Percentiles rank a stretch among this genome's conserved stretches.
Evolutionary conservation across 1,140 invertebrate species (phyloP).

Genomic region (Bursaphelenchus mucronatus): DNA sequence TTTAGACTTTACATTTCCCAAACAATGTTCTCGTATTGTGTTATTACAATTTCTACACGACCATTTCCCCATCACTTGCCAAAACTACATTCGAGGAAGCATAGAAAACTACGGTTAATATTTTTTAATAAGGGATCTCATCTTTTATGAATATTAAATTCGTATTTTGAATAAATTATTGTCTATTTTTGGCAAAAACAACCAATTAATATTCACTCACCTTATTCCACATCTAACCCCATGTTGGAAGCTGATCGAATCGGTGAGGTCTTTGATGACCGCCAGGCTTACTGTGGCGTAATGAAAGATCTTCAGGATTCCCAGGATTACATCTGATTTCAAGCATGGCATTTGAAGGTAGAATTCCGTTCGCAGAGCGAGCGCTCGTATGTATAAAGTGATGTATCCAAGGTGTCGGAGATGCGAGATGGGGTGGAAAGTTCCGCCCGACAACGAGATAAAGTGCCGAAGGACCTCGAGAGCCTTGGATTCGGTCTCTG

Average conservation of each 20-base stretch:
- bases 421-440: neutral
- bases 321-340: conserved; percentile 30
- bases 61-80: no score
- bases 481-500: conserved; percentile 7
- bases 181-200: no score
- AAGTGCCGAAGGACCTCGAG: conserved; percentile 7
- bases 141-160: no score
- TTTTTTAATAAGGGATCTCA: no score
- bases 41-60: no score
- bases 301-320: conserved; percentile 37
- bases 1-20: no score
- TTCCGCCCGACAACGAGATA: neutral
- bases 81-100: no score
- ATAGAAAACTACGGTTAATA: no score
- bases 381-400: neutral
- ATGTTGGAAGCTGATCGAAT: conserved; percentile 26
- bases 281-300: conserved; percentile 43
- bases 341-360: neutral
- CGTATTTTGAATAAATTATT: no score
- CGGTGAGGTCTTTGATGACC: conserved; percentile 40
- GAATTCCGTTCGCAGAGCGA: neutral
- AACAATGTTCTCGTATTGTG: no score
- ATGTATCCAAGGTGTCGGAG: conserved; percentile 15
- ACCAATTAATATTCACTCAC: neutral
- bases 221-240: conserved; percentile 1